Conservation (phyloP, 2,113 vertebrate genomes). For the Daubentonia madagascariensis region DNA sequence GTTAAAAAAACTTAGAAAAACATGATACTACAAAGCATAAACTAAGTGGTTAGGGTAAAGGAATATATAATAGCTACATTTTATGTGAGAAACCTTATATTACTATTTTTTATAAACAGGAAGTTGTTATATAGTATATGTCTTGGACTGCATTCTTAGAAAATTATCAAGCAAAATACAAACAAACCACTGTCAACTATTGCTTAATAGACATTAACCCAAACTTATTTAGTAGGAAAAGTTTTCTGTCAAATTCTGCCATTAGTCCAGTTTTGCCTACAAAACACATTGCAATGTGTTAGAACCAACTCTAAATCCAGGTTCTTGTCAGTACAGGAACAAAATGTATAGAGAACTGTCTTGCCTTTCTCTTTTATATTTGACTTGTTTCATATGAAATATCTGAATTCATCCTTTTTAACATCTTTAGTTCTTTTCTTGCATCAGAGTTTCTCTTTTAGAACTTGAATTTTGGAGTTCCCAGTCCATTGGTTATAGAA, state of each 20-base stretch:
- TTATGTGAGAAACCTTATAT: background rate
- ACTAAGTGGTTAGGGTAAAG: background rate
- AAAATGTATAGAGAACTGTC: background rate
- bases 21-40: background rate
- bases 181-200: background rate
- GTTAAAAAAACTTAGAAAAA: background rate
- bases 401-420: background rate
- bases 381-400: slow-evolving; percentile 11
- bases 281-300: background rate
- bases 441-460: background rate
- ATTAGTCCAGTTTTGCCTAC: background rate
- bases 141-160: background rate
- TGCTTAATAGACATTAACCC: background rate
- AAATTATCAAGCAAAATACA: background rate
- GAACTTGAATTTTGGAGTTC: slow-evolving; percentile 7
- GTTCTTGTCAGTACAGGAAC: background rate
- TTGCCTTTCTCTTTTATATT: background rate
- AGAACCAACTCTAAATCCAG: background rate
- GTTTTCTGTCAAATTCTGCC: background rate
- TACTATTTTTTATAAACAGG: background rate
- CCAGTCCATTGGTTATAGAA: background rate
- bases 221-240: background rate
- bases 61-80: background rate
- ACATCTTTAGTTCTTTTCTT: background rate
- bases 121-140: background rate